Conservation (phyloP, 2,797 vertebrate genomes). For the Gymnocypris eckloni region DNA sequence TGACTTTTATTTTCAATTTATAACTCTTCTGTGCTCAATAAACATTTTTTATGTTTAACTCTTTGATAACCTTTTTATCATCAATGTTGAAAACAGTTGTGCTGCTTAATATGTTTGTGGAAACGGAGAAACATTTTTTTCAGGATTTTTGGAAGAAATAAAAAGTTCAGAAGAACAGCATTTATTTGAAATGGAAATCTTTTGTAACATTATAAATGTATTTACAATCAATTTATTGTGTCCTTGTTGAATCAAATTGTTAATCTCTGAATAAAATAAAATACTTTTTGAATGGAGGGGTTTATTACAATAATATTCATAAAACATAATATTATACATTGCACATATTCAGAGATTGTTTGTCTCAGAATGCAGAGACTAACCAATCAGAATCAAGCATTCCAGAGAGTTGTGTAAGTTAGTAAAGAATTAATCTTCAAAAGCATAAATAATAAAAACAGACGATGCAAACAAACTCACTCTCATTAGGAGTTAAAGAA, state of each 20-base stretch:
- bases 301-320: not conserved
- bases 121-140: no score
- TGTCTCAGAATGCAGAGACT: not conserved
- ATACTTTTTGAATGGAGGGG: not conserved
- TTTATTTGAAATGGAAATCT: not conserved
- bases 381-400: conserved; percentile 6
- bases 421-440: not conserved
- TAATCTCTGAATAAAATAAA: no score
- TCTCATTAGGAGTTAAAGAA: not conserved
- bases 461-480: no score
- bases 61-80: no score
- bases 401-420: not conserved
- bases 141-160: no score
- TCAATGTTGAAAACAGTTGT: no score
- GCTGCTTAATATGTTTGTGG: no score
- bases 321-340: not conserved
- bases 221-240: not conserved
- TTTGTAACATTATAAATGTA: not conserved
- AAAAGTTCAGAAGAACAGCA: no score
- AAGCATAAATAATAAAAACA: not conserved
- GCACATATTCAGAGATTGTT: not conserved
- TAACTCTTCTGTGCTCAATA: not conserved
- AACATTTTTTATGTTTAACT: no score
- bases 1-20: not conserved
- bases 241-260: not conserved